Evolutionary conservation across 1,140 invertebrate genomes (phyloP), one percentile per base, ranked within the genome.

Genomic region (Diachasmimorpha longicaudata): DNA sequence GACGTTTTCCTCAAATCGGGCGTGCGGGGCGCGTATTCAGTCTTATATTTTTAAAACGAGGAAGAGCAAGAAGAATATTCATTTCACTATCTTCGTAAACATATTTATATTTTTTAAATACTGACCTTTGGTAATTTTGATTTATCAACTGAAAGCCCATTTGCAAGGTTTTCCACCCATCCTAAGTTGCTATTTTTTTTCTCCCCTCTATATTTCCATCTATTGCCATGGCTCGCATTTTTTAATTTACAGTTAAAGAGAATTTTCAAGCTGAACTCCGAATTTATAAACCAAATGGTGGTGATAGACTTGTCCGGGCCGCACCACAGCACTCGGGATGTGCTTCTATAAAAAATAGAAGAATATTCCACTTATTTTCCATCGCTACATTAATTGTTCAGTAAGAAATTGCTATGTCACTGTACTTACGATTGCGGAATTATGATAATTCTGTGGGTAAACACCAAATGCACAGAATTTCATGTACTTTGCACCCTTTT

Each of bases 381-480:
- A 31, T 6, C 31, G 6, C 31, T 31, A 31, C 2, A 31, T 31
- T 31, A 68, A 77, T 19, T 37, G n/a, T 44, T 48, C 52, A 23
- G 48, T 21, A 46, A 36, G 16, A 73, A 58, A 70, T 42, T 10
- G 37, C 4, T 48, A 39, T 11, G 23, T 31, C 3, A 16, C 39
- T 6, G 23, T n/a, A 81, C 80, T 79, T 86, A 95, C 91, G 86
- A 96, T 91, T 13, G 96, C 88, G 25, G 96, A 94, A 89, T 98
- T 94, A 0, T 96, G 97, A 89, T 93, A 98, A 80, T 94, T 95
- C 86, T 98, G 96, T 0, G 97, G 95, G 85, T 98, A 96, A 58
- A 98, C 88, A 84, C 95, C 96, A 81, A 98, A 93, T 1, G 93
- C 95, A 2, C 93, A 92, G 80, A 96, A 95, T 76, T 93, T 92